Evolutionary conservation across 1,140 invertebrate species (phyloP).

Genomic region (Drosophila sulfurigaster): DNA sequence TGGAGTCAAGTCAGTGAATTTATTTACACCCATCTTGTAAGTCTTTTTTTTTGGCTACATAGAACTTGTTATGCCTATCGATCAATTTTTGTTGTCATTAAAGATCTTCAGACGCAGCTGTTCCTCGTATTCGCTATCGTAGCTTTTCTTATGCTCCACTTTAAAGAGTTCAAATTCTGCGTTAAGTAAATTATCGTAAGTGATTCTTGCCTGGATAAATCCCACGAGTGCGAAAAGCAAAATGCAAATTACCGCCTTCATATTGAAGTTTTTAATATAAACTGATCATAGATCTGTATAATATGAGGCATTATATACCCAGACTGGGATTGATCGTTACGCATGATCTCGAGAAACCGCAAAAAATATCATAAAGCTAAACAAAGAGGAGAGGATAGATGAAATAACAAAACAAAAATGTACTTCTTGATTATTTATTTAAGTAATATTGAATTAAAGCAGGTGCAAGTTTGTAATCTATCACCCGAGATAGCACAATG

Average conservation of each 20-base stretch:
- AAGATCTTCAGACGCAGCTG: background rate
- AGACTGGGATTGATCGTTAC: too few relatives aligned
- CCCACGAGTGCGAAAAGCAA: background rate
- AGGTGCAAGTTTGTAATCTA: too few relatives aligned
- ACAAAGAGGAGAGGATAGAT: too few relatives aligned
- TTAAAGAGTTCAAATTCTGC: background rate
- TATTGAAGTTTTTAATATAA: background rate
- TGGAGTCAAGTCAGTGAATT: conserved; percentile 5
- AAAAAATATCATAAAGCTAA: too few relatives aligned
- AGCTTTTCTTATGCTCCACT: background rate
- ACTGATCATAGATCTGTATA: too few relatives aligned
- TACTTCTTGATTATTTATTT: too few relatives aligned
- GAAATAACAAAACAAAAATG: too few relatives aligned
- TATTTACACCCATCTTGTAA: conserved; percentile 15
- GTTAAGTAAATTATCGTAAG: background rate
- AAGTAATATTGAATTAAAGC: too few relatives aligned
- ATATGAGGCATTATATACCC: too few relatives aligned
- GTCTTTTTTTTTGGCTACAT: background rate
- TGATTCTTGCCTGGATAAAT: background rate
- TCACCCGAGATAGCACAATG: too few relatives aligned
- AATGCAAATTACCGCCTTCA: conserved; percentile 1
- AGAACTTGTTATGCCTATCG: background rate
- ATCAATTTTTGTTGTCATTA: background rate
- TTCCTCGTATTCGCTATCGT: background rate
- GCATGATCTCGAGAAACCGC: too few relatives aligned